These are phyloP conservation scores for Beroe ovata DNA, from an alignment of 37 sponge, comb jelly and placozoan species.

Conservation along the genomic window DNA sequence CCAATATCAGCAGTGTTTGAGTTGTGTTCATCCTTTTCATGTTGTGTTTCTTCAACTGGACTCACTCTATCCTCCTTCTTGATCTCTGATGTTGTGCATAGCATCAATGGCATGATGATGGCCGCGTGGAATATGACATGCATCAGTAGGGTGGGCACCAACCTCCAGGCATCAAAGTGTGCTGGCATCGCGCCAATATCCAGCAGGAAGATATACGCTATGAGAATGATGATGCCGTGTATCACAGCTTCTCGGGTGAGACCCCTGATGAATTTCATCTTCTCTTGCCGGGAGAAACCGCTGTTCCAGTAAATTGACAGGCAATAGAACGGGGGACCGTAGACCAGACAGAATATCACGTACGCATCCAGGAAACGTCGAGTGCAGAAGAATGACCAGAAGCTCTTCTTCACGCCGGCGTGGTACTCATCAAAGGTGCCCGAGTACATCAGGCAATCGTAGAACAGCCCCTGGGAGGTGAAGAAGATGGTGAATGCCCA, in stretches of 20 bases:
- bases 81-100: not conserved
- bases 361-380: not conserved
- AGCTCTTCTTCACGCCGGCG: not conserved
- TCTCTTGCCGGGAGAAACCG: not conserved
- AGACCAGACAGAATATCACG: not conserved
- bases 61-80: not conserved
- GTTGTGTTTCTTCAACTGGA: too few species aligned
- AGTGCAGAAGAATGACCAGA: constrained; percentile 13
- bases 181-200: not conserved
- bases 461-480: constrained; percentile 11
- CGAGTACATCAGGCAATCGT: constrained; percentile 15
- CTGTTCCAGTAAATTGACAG: not conserved
- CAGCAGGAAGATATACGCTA: not conserved
- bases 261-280: not conserved
- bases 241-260: not conserved
- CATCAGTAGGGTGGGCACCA: not conserved
- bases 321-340: not conserved
- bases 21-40: too few species aligned
- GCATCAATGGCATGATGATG: not conserved
- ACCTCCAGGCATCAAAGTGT: not conserved
- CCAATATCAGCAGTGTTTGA: too few species aligned
- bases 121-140: not conserved
- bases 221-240: not conserved
- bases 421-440: constrained; percentile 9
- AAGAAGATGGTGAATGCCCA: constrained; percentile 8